These are phyloP conservation scores for Meiosimyza decipiens DNA, from an alignment of 2,888 invertebrate species.

Conservation along the genomic window DNA sequence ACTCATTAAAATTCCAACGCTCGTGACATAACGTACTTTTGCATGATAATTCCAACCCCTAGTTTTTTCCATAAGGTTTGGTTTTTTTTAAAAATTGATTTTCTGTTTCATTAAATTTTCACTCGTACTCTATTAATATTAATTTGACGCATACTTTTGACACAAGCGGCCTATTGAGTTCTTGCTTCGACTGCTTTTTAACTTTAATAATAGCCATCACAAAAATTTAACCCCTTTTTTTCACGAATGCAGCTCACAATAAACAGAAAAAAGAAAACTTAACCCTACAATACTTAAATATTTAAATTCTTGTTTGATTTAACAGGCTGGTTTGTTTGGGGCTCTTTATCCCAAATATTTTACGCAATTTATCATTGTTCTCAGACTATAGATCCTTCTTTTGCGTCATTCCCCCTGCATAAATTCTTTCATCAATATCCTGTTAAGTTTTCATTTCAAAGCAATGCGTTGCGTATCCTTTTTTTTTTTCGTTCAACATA, in stretches of 20 bases:
- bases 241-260: neutral
- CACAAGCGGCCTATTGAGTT: neutral
- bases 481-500: conserved; percentile 1
- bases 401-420: neutral
- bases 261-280: neutral
- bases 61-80: no score
- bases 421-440: conserved; percentile 16
- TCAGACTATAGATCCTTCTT: neutral
- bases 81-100: neutral
- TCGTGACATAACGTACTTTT: no score
- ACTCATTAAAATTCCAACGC: no score
- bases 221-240: conserved; percentile 4
- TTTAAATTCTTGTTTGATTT: conserved; percentile 29
- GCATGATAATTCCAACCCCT: no score
- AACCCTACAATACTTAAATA: conserved; percentile 13
- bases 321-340: neutral
- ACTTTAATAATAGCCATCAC: neutral
- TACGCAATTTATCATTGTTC: conserved; percentile 15
- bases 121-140: conserved; percentile 10
- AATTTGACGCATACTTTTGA: neutral
- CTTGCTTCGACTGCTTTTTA: neutral
- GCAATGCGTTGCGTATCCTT: conserved; percentile 7
- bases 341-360: neutral
- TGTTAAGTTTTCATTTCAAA: conserved; percentile 22
- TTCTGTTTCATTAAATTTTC: neutral